Evolutionary conservation across 1,140 invertebrate genomes (phyloP).

Genomic region (Drosophila pseudoobscura): DNA sequence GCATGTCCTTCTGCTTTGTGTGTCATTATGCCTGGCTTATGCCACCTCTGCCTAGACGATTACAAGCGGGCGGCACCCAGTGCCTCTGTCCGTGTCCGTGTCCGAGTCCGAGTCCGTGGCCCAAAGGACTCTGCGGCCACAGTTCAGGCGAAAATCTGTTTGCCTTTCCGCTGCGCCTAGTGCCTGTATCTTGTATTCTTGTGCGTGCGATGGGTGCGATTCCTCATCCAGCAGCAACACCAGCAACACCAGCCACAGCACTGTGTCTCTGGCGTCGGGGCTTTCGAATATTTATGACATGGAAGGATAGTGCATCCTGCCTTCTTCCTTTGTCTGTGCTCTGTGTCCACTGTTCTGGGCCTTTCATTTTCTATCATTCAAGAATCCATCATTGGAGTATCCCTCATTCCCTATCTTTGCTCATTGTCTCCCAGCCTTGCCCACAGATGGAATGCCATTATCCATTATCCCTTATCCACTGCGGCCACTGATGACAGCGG

Average conservation of each 20-base stretch:
- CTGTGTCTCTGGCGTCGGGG: conserved; percentile 41
- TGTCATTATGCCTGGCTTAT: too few species aligned
- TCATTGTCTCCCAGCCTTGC: too few species aligned
- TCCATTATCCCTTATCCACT: too few species aligned
- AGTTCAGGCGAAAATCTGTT: conserved; percentile 75
- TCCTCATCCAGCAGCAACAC: conserved; percentile 15
- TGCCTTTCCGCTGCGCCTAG: conserved; percentile 51
- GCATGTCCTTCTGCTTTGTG: neutral
- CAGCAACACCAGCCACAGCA: conserved; percentile 8
- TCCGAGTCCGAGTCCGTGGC: neutral
- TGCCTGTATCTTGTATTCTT: conserved; percentile 52
- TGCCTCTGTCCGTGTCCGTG: neutral
- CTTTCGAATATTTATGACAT: conserved; percentile 72
- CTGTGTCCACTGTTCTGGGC: too few species aligned
- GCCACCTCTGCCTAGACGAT: too few species aligned
- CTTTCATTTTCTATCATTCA: too few species aligned
- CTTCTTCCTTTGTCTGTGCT: conserved; percentile 1
- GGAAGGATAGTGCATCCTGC: conserved; percentile 2
- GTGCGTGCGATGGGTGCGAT: conserved; percentile 30
- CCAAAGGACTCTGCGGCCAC: conserved; percentile 21
- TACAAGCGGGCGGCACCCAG: too few species aligned
- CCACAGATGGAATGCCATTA: too few species aligned
- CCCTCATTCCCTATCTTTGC: too few species aligned
- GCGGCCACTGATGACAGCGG: too few species aligned
- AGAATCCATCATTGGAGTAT: too few species aligned